Conservation (phyloP, 2,888 invertebrate species). For the Mythimna pallens region DNA sequence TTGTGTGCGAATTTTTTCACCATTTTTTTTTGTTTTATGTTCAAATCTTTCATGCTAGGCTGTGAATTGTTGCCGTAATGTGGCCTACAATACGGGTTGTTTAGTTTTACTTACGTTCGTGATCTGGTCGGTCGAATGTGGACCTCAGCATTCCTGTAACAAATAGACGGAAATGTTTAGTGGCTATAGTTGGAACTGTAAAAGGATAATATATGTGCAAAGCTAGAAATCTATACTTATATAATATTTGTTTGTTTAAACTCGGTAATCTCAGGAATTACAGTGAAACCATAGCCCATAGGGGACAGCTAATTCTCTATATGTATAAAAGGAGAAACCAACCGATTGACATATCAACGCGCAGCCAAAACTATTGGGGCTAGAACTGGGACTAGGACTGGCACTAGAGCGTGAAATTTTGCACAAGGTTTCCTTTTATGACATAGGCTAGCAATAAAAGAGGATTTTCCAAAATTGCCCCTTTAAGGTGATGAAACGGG, state of each 20-base stretch:
- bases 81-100: constrained; percentile 18
- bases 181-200: not conserved
- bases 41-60: constrained; percentile 40
- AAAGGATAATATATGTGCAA: not conserved
- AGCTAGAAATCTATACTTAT: not conserved
- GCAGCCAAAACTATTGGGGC: no score
- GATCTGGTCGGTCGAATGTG: constrained; percentile 88
- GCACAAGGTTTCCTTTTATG: no score
- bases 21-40: constrained; percentile 36
- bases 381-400: no score
- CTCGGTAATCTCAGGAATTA: no score
- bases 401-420: no score
- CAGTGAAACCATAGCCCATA: not conserved
- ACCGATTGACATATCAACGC: no score
- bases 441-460: no score
- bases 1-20: constrained; percentile 67
- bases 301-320: no score
- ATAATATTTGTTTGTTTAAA: no score
- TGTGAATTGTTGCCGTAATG: constrained; percentile 44
- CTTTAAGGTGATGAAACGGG: no score
- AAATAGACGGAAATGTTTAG: constrained; percentile 46
- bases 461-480: no score
- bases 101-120: constrained; percentile 86
- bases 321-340: no score
- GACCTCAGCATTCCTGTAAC: constrained; percentile 89